Base-by-base conservation (phyloP, 2,888 invertebrate species). In the Eupithecia vulgata region DNA sequence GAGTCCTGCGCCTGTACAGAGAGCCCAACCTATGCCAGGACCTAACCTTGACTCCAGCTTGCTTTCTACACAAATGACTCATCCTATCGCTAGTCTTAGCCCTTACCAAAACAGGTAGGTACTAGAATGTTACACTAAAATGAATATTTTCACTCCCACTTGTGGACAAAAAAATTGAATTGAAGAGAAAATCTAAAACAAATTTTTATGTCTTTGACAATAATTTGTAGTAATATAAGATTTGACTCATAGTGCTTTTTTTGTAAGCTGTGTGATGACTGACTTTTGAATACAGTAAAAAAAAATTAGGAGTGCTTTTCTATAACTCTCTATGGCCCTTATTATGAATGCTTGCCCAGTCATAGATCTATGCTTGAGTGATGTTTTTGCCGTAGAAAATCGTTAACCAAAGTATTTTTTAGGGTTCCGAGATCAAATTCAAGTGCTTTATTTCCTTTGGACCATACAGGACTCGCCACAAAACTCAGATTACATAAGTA, bases 21-120 rank as follows among this genome's bases (percentile, higher is more conserved):
- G 34, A 69, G 77, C 62, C 62, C 82, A 84, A 1, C 84, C 87
- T 0, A 74, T 81, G 2, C 83, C 90, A 0, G 79, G 85, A 3
- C 86, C 90, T 66, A 81, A 85, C 79, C 68, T 95, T 0, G 95
- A 95, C 79, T 81, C 86, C 0, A 94, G 92, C 86, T 52, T 91
- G 80, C 76, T 95, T 77, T 82, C 92, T 80, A 86, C 95, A 65
- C 94, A 95, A 79, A 91, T 95, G 88, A 95, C 96, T 35, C 96
- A 96, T 89, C 97, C 98, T 0, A 99, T 99, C 82, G 95, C 96
- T 21, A 97, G 97, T 81, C 95, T 99, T 15, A 99, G 98, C 81
- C 99, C 99, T 1, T 99, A 99, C 89, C 98, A 98, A 86, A 99
- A 98, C 90, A 98, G 97, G 92, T 87, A 69, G 61, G 52, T 25